Evolutionary conservation across 2,888 invertebrate species (phyloP), one percentile per base, ranked within the genome.

Genomic region (Eueremaeus valkanovi): DNA sequence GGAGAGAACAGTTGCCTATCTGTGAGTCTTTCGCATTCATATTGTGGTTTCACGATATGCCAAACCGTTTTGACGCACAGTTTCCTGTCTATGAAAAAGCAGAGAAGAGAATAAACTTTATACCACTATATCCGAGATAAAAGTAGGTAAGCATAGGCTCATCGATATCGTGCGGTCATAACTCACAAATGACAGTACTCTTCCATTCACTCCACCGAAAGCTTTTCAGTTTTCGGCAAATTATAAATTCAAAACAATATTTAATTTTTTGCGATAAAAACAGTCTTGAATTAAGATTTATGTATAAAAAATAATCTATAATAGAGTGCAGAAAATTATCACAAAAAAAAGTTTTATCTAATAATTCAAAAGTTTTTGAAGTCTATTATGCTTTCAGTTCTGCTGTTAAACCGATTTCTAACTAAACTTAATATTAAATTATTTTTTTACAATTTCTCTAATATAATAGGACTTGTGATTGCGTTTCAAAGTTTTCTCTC

Each of bases 61-160:
- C 63, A 63, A 58, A 63, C 63, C 33, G n/a, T 63, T 49, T 63
- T 63, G 63, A 63, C 33, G 63, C 63, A 63, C 63, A 16, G 63
- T 33, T 63, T 63, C 63, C 63, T 63, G 63, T 63, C 33, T 58
- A 3, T 27, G 27, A 11, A 63, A 63, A 63, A 63, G 24, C 8
- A 58, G 63, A 31, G n/a, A 8, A 29, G 33, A 11, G 24, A 33
- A 63, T n/a, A 33, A 63, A 16, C 63, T 63, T 63, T 63, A 63
- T 31, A 31, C n/a, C 63, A 33, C 29, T 63, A 58, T 58, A 58
- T 31, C 63, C 63, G 63, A 63, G 63, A 63, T 63, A 63, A 63
- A 63, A 63, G 63, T 63, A 63, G 63, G 58, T 58, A 58, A 58
- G 27, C 58, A 24, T 24, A 21, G 18, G 58, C 58, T 24, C 58